A percentile compares a stretch with the other conserved stretches of the same genome.
Conservation (phyloP, 2,797 vertebrate genomes). For the Lithobates pipiens region DNA sequence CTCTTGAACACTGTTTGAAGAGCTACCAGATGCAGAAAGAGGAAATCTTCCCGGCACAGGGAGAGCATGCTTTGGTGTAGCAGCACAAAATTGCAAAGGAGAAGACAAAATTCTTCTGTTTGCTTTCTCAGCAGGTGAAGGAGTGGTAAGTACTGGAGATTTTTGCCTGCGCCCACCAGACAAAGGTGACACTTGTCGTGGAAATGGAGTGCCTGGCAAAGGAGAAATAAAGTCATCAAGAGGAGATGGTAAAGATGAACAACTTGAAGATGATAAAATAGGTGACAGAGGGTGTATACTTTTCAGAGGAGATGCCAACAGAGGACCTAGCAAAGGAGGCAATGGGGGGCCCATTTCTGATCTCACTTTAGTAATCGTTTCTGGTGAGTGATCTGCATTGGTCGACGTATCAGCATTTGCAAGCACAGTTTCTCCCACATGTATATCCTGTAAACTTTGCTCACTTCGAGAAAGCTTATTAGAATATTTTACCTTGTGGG, state of each 20-base stretch:
- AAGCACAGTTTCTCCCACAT: slow-evolving; percentile 51
- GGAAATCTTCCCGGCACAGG: slow-evolving; percentile 93
- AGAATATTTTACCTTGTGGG: slow-evolving; percentile 23
- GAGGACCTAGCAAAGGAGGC: slow-evolving; percentile 85
- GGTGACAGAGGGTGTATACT: slow-evolving; percentile 71
- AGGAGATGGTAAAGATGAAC: slow-evolving; percentile 78
- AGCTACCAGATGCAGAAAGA: slow-evolving; percentile 70
- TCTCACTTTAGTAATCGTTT: slow-evolving; percentile 79
- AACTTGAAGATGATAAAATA: slow-evolving; percentile 72
- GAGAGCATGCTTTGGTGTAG: slow-evolving; percentile 93
- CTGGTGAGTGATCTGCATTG: slow-evolving; percentile 67
- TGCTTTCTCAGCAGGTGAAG: slow-evolving; percentile 72
- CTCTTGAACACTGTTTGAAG: slow-evolving; percentile 78
- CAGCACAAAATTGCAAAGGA: slow-evolving; percentile 93
- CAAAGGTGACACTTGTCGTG: slow-evolving; percentile 67
- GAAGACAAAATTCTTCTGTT: slow-evolving; percentile 80
- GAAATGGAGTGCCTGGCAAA: slow-evolving; percentile 61
- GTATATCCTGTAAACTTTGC: slow-evolving; percentile 49
- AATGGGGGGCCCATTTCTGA: slow-evolving; percentile 90
- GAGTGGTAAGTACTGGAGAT: slow-evolving; percentile 70
- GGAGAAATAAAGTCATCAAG: slow-evolving; percentile 74
- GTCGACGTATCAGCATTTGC: slow-evolving; percentile 68
- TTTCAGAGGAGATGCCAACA: slow-evolving; percentile 83
- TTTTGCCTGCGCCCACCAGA: slow-evolving; percentile 63
- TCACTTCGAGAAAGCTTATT: slow-evolving; percentile 41